These are phyloP conservation scores for Scatophagus argus DNA, from an alignment of 2,113 vertebrate species.

Conservation along the genomic window DNA sequence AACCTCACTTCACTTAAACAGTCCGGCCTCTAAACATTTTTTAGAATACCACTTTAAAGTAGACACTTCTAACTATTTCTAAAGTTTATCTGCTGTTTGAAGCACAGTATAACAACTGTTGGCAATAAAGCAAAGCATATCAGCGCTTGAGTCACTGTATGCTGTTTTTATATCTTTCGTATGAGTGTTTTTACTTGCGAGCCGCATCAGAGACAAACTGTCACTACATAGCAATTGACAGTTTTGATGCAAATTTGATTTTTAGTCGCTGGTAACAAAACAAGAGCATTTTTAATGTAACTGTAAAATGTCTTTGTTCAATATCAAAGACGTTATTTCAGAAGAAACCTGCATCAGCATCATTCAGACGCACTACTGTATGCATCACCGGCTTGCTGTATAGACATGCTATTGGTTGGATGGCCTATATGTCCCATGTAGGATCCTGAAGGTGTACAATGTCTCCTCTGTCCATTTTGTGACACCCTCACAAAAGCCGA, in stretches of 20 bases:
- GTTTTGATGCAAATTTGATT: neutral
- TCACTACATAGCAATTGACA: neutral
- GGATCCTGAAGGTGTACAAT: constrained; percentile 76
- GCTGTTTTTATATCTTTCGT: neutral
- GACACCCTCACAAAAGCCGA: constrained; percentile 81
- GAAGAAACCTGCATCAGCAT: constrained; percentile 2
- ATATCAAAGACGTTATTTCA: neutral
- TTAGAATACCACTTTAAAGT: no score
- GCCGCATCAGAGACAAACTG: neutral
- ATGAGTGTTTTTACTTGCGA: neutral
- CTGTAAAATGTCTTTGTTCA: neutral
- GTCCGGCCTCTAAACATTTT: no score
- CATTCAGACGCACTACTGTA: constrained; percentile 2
- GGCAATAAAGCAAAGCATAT: neutral
- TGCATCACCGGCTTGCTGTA: neutral
- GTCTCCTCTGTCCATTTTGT: constrained; percentile 75
- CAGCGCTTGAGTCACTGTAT: neutral
- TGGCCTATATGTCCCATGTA: constrained; percentile 55
- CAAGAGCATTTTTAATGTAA: neutral
- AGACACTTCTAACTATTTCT: neutral
- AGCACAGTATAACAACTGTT: neutral
- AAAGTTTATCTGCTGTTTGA: neutral
- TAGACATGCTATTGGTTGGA: constrained; percentile 21
- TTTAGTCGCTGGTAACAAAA: neutral
- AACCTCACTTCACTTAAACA: neutral